Evolutionary conservation across 2,888 invertebrate species (phyloP), one percentile per base, ranked within the genome.

Genomic region (Rhogogaster chlorosoma): DNA sequence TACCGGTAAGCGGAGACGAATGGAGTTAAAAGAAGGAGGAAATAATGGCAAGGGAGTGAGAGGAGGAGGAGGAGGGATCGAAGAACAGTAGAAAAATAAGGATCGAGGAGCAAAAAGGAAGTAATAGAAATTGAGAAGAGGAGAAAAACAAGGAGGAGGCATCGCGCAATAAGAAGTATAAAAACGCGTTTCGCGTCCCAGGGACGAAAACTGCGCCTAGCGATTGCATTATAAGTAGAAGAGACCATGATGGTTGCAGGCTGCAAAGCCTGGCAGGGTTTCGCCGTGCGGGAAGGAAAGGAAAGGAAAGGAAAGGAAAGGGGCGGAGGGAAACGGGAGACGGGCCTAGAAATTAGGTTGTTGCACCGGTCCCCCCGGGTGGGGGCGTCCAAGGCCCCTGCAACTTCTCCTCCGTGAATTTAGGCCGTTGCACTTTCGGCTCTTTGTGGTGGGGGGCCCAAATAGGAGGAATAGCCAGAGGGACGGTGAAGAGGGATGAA

Each of bases 351-450:
- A 93, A 93, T 93, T 93, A 93, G 93, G 93, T 93, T 92, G 93
- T 92, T 93, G 93, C 93, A 93, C 92, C 91, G 92, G 89, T 88
- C 87, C 86, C 84, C 86, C 84, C 22, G 87, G 88, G 90, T 89
- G 89, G 90, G 89, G 90, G 89, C 90, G 90, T 90, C 92, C 93
- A 93, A 93, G 93, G 93, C 93, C 93, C 92, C 92, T 91, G 91
- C 57, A 92, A 92, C 91, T 90, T 89, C 90, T 91, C 91, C 92
- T 89, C 90, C 90, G 90, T 88, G 91, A 92, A 93, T 93, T 93
- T 93, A 93, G 93, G 93, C 93, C 93, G 93, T 93, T 93, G 93
- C 93, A 93, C 93, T 93, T 93, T 93, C 93, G 91, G 92, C 92
- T 89, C 86, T 84, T 84, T 83, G 84, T 90, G 90, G 92, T 90